Percentiles rank a stretch among this genome's conserved stretches.
Evolutionary conservation across 2,888 invertebrate species (phyloP).

Genomic region (Himalopsyche japonica): DNA sequence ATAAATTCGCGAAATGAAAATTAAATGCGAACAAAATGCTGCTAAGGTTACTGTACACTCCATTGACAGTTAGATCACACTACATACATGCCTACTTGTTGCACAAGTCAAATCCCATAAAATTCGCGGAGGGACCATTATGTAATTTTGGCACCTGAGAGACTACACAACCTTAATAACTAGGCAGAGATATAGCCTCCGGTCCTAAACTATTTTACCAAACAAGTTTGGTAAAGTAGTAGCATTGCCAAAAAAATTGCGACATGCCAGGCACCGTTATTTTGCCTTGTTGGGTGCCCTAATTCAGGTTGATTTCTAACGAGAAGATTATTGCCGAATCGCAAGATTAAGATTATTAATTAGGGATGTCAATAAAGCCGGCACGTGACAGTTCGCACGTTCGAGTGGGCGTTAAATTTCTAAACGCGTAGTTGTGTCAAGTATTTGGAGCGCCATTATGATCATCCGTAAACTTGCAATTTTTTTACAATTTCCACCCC

Average conservation of each 20-base stretch:
- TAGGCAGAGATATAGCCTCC: constrained; percentile 27
- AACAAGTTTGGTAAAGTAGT: constrained; percentile 63
- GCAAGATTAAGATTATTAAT: constrained; percentile 46
- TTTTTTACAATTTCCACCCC: constrained; percentile 17
- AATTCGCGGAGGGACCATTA: constrained; percentile 50
- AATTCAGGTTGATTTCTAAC: constrained; percentile 46
- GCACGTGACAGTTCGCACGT: constrained; percentile 31
- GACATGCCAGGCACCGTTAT: constrained; percentile 64
- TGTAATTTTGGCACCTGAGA: constrained; percentile 54
- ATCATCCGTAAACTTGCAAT: constrained; percentile 26
- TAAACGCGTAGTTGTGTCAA: constrained; percentile 63
- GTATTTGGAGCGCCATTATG: constrained; percentile 52
- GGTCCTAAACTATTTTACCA: constrained; percentile 44
- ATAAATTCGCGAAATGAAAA: background rate
- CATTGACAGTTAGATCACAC: constrained; percentile 59
- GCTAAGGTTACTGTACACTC: constrained; percentile 41
- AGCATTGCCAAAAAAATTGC: constrained; percentile 63
- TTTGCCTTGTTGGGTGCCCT: constrained; percentile 63
- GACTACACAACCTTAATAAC: constrained; percentile 24
- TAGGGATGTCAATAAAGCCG: constrained; percentile 47
- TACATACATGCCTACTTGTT: constrained; percentile 62
- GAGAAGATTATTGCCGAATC: constrained; percentile 55
- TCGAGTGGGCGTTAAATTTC: constrained; percentile 46
- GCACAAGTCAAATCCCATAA: constrained; percentile 49
- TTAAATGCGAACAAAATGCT: constrained; percentile 2